Evolutionary conservation across 1,140 invertebrate genomes (phyloP), one percentile per base, ranked within the genome.

Genomic region (Panagrolaimus sp.): DNA sequence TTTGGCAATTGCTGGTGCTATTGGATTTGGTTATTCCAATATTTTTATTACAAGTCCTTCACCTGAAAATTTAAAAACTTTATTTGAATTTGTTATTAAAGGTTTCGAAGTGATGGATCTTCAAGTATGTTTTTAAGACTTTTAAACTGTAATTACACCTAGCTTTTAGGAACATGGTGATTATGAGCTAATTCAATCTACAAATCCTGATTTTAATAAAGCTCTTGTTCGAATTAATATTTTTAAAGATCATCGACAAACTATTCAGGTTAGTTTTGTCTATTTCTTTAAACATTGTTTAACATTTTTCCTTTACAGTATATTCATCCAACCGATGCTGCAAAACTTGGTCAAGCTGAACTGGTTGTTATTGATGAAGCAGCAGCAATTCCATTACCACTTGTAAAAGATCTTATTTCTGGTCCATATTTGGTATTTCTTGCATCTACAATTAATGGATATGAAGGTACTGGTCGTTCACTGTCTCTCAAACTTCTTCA

Each of bases 51-150:
- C 96, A 0, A 94, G 93, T 72, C 96, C 96, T 1, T 92, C 91
- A 83, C 95, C 95, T 2, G 96, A 99, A 84, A 99, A 99, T 87
- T 88, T 99, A 80, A 94, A 92, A 70, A 98, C 95, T 0, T 85
- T 99, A 1, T 99, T 99, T 85, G 92, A 98, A 82, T 99, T 99
- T 85, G 87, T 97, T 16, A 89, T 97, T 45, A 98, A 97, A 87
- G 90, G 96, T 0, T 91, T 99, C 80, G 92, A 97, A 85, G 91
- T 90, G 0, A 85, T 98, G 53, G 89, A 92, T 69, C 98, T 97
- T 86, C 90, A 86, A 78, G 13, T 25, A 20, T 42, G 48, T 25
- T 31, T 70, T 14, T 43, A 72, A 7, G 5, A 66, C 67, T 72
- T 62, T 16, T 20, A 16, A 66, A 66, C 71, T 3, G 46, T 3